A percentile compares a stretch with the other conserved stretches of the same genome.
Conservation (phyloP, 37 sponge, comb jelly and placozoan species). For the Aphrocallistes beatrix region DNA sequence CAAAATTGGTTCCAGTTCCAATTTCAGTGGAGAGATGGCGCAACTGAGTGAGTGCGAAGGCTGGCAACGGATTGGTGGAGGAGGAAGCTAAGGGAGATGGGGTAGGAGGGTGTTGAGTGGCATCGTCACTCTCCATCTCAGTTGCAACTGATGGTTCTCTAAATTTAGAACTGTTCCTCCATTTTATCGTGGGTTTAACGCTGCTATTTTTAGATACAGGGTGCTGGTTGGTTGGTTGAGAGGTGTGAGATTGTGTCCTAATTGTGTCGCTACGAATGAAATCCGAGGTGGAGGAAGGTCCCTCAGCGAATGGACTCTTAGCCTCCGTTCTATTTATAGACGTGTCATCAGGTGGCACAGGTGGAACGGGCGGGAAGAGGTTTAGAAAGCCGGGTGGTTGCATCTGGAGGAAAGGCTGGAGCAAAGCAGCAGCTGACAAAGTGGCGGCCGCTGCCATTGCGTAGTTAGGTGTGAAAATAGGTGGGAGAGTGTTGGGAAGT, state of each 20-base stretch:
- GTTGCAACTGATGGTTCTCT: not conserved
- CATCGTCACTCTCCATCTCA: no score
- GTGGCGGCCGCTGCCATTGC: slow-evolving; percentile 10
- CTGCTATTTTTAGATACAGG: no score
- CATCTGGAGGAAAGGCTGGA: slow-evolving; percentile 1
- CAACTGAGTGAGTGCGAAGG: not conserved
- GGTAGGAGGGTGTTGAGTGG: not conserved
- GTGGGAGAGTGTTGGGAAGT: not conserved
- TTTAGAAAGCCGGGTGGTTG: no score
- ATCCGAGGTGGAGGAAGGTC: not conserved
- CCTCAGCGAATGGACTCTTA: not conserved
- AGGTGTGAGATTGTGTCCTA: not conserved
- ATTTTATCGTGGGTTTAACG: not conserved
- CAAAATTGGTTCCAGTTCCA: no score
- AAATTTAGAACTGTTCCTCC: not conserved
- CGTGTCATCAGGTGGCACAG: no score
- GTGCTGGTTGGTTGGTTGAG: no score
- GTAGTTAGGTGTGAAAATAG: not conserved
- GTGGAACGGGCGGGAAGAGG: not conserved
- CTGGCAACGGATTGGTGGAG: not conserved
- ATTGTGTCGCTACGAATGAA: no score
- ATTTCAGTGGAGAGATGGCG: not conserved
- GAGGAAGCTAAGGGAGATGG: not conserved
- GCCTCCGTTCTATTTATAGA: no score
- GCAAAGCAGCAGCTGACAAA: not conserved